Percentiles rank a stretch among this genome's conserved stretches.
Conservation (phyloP, 2,888 invertebrate genomes). For the Nesidiocoris tenuis region DNA sequence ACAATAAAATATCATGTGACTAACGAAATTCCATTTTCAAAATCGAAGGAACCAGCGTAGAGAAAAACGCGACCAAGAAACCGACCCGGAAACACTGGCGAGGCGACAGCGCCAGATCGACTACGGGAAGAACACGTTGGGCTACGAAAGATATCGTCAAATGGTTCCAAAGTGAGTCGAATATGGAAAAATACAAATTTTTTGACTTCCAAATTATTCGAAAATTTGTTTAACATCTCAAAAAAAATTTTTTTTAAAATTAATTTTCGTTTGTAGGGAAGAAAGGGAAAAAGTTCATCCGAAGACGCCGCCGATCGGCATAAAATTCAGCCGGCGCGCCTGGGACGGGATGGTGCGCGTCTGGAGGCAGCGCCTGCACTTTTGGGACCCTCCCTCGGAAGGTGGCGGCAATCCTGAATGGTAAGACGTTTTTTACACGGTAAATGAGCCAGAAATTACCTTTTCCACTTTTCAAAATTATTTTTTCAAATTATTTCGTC, state of each 20-base stretch:
- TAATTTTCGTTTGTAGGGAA: conserved; percentile 51
- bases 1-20: too few relatives aligned
- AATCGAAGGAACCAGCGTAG: too few relatives aligned
- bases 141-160: conserved; percentile 74
- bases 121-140: conserved; percentile 89
- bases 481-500: too few relatives aligned
- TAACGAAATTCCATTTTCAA: background rate
- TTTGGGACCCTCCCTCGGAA: conserved; percentile 62
- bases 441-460: too few relatives aligned
- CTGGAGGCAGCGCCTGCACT: conserved; percentile 83
- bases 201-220: too few relatives aligned
- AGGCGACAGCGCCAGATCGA: conserved; percentile 91
- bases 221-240: too few relatives aligned
- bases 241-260: too few relatives aligned
- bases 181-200: background rate
- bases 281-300: conserved; percentile 73
- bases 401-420: conserved; percentile 49
- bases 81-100: conserved; percentile 67
- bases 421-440: conserved; percentile 32
- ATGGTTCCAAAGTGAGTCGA: conserved; percentile 66
- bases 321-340: conserved; percentile 85
- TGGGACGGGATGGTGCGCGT: conserved; percentile 87
- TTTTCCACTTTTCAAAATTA: too few relatives aligned
- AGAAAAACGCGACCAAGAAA: conserved; percentile 60
- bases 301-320: conserved; percentile 81